phyloP scores from a whole-genome alignment of 2,888 invertebrate genomes.

The Acanthosoma haemorrhoidale region DNA sequence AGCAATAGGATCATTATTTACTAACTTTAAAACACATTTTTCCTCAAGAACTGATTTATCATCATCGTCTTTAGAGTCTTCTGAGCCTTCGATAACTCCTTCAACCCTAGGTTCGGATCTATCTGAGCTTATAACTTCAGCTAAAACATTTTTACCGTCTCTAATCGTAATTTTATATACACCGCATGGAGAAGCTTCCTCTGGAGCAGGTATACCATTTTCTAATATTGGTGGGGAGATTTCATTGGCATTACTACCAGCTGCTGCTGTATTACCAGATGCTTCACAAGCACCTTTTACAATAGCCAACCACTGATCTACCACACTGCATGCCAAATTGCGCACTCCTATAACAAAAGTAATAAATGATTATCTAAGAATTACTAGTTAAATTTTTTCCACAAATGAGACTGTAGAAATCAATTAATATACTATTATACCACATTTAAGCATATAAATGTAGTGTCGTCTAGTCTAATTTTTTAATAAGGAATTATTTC shows the following conservation, averaged over 20 bases:
- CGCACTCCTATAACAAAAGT: slow-evolving; percentile 61
- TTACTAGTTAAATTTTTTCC: too few relatives aligned
- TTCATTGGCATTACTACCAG: slow-evolving; percentile 17
- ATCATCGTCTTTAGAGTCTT: neutral
- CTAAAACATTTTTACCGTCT: slow-evolving; percentile 66
- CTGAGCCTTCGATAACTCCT: neutral
- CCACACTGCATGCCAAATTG: slow-evolving; percentile 70
- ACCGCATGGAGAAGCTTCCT: slow-evolving; percentile 41
- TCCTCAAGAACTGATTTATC: neutral
- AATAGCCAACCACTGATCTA: slow-evolving; percentile 84
- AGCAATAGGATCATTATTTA: slow-evolving; percentile 13
- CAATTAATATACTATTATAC: too few relatives aligned
- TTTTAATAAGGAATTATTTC: too few relatives aligned
- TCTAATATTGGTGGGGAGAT: neutral
- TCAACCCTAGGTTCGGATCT: slow-evolving; percentile 32
- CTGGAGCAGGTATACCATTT: slow-evolving; percentile 31
- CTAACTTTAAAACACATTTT: neutral
- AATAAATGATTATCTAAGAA: too few relatives aligned
- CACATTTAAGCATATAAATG: too few relatives aligned
- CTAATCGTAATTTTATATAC: slow-evolving; percentile 62
- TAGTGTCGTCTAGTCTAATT: too few relatives aligned
- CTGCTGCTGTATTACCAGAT: neutral
- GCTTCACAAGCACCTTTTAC: slow-evolving; percentile 62
- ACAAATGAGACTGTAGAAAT: too few relatives aligned
- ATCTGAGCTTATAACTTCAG: slow-evolving; percentile 50